Conservation (phyloP, 2,797 vertebrate species). For the Zenarchopterus dispar region DNA sequence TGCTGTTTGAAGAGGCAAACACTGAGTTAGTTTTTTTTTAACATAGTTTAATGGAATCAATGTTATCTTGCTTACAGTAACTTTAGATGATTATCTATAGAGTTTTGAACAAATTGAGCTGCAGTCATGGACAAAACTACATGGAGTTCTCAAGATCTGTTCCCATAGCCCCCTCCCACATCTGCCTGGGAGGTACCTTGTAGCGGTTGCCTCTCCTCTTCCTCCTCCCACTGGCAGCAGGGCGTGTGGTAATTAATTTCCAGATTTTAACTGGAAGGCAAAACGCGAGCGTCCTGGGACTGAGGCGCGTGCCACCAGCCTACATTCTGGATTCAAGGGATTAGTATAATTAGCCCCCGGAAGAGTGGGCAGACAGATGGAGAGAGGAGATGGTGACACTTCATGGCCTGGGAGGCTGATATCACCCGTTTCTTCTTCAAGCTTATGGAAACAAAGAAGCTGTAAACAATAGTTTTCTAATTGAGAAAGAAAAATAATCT, state of each 20-base stretch:
- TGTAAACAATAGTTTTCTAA: slow-evolving; percentile 71
- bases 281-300: slow-evolving; percentile 81
- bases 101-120: slow-evolving; percentile 32
- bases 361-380: slow-evolving; percentile 85
- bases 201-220: slow-evolving; percentile 64
- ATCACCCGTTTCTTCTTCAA: slow-evolving; percentile 54
- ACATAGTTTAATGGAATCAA: slow-evolving; percentile 3
- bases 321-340: slow-evolving; percentile 82
- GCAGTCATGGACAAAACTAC: slow-evolving; percentile 26
- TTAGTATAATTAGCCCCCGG: slow-evolving; percentile 88
- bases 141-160: slow-evolving; percentile 41
- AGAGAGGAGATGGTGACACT: slow-evolving; percentile 75
- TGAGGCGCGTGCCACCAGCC: slow-evolving; percentile 73
- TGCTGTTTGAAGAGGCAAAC: neutral
- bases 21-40: neutral
- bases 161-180: slow-evolving; percentile 61
- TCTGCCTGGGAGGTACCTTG: slow-evolving; percentile 65
- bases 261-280: slow-evolving; percentile 85
- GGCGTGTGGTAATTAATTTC: slow-evolving; percentile 87
- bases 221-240: slow-evolving; percentile 80
- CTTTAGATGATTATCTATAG: slow-evolving; percentile 14
- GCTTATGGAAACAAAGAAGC: slow-evolving; percentile 50
- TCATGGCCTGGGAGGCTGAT: slow-evolving; percentile 66
- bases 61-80: slow-evolving; percentile 5
- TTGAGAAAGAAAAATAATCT: slow-evolving; percentile 22